phyloP scores from a whole-genome alignment of 1,140 invertebrate species.

The Aleiodes sp. region DNA sequence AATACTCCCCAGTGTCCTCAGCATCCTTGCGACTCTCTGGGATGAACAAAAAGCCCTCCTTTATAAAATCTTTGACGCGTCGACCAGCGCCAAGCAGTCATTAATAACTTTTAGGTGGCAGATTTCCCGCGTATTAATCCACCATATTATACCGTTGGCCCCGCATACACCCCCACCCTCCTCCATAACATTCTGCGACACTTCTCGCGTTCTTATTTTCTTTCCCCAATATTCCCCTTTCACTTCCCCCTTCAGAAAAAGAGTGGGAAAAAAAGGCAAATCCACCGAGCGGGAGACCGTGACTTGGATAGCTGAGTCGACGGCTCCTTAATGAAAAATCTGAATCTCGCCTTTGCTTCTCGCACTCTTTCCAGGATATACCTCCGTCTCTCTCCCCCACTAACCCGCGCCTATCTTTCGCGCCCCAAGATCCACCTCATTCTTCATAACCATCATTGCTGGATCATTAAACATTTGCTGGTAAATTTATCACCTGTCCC shows the following conservation, averaged over 20 bases:
- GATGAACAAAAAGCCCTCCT: constrained; percentile 42
- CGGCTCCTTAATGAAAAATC: constrained; percentile 67
- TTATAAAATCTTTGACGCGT: constrained; percentile 65
- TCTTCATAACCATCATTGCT: constrained; percentile 5
- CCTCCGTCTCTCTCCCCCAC: background rate
- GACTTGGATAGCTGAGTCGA: constrained; percentile 64
- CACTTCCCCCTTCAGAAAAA: constrained; percentile 4
- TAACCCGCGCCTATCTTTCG: too few species aligned
- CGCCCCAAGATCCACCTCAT: background rate
- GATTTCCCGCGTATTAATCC: constrained; percentile 66
- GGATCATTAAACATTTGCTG: constrained; percentile 7
- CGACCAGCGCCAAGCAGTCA: constrained; percentile 53
- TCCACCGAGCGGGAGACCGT: background rate
- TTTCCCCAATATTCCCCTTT: constrained; percentile 39
- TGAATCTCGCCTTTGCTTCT: constrained; percentile 47
- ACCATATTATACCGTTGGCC: constrained; percentile 60
- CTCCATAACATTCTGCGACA: constrained; percentile 42
- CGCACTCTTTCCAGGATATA: constrained; percentile 29
- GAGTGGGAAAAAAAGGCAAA: background rate
- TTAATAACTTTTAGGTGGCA: constrained; percentile 67
- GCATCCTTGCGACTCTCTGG: background rate
- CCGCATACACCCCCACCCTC: constrained; percentile 34
- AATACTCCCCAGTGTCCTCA: background rate
- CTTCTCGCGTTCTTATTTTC: constrained; percentile 37
- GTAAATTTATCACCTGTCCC: background rate